Conservation (phyloP, 1,140 invertebrate genomes). For the Thaumetopoea pityocampa region DNA sequence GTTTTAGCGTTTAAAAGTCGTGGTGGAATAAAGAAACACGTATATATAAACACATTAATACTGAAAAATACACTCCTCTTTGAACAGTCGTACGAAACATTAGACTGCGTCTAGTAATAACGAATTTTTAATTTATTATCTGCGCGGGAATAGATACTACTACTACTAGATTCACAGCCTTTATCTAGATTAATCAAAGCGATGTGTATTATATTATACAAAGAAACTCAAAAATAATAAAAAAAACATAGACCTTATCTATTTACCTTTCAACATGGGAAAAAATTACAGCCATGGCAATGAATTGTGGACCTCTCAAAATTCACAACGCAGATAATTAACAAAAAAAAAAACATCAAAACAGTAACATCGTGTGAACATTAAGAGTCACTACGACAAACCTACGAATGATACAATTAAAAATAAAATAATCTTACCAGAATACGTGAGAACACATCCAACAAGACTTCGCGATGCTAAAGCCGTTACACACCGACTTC, state of each 20-base stretch:
- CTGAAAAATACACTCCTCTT: too few relatives aligned
- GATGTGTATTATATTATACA: background rate
- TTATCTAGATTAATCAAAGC: too few relatives aligned
- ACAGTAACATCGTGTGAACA: constrained; percentile 25
- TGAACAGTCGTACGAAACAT: too few relatives aligned
- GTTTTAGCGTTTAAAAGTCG: too few relatives aligned
- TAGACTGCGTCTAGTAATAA: too few relatives aligned
- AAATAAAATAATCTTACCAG: constrained; percentile 46
- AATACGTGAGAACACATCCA: constrained; percentile 53
- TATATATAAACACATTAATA: too few relatives aligned
- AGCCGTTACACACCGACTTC: constrained; percentile 38
- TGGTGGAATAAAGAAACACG: too few relatives aligned
- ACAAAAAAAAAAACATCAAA: background rate
- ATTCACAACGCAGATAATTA: constrained; percentile 8
- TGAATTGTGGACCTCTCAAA: constrained; percentile 12
- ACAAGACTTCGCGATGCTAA: constrained; percentile 32
- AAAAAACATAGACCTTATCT: too few relatives aligned
- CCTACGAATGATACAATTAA: constrained; percentile 27
- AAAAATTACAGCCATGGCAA: constrained; percentile 16
- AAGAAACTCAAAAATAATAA: background rate
- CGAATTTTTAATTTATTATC: too few relatives aligned
- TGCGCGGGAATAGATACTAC: too few relatives aligned
- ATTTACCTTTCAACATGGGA: background rate
- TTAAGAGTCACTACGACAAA: constrained; percentile 17
- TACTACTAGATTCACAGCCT: too few relatives aligned